These are phyloP conservation scores for Trachelus stipa DNA, from an alignment of 2,888 invertebrate genomes.

Conservation along the genomic window DNA sequence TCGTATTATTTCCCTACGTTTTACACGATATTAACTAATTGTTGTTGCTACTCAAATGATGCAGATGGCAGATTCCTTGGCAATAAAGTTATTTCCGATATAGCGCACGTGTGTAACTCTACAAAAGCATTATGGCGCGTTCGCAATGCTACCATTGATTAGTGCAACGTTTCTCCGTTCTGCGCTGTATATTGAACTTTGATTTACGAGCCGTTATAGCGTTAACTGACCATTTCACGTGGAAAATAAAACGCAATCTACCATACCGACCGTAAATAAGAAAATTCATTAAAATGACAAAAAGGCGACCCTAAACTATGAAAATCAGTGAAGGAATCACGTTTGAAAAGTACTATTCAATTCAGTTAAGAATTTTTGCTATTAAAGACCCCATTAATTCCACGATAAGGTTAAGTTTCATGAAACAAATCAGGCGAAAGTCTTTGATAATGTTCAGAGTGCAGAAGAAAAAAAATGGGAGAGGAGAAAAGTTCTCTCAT, in stretches of 20 bases:
- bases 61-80: neutral
- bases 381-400: neutral
- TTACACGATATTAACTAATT: neutral
- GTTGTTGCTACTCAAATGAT: neutral
- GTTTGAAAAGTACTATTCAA: no score
- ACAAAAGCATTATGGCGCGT: neutral
- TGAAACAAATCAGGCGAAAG: neutral
- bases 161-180: neutral
- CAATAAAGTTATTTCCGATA: neutral
- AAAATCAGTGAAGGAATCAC: neutral
- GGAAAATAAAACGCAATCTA: neutral
- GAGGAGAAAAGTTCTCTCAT: neutral
- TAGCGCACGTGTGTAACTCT: neutral
- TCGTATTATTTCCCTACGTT: neutral
- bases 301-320: neutral
- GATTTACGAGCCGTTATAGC: neutral
- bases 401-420: neutral
- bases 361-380: no score
- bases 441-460: neutral
- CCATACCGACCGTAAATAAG: no score
- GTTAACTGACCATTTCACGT: neutral
- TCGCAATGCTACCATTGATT: neutral
- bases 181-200: neutral
- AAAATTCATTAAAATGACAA: no score
- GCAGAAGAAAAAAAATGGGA: neutral